These are phyloP conservation scores for Tridacna crocea DNA, from an alignment of 2,888 invertebrate genomes.

Conservation along the genomic window DNA sequence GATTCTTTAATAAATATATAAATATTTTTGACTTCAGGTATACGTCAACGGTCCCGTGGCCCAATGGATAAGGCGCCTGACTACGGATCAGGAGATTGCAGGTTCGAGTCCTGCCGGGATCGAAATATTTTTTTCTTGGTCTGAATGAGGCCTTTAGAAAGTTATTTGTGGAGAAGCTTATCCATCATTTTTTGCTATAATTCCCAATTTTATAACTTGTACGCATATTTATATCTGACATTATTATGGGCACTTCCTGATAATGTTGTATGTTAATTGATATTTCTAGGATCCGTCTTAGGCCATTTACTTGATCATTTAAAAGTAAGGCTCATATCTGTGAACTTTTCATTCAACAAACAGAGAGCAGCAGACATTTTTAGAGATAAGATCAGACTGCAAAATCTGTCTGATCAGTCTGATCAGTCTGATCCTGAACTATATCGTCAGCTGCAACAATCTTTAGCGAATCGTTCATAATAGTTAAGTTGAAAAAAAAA, in stretches of 20 bases:
- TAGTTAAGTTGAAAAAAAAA: too few species aligned
- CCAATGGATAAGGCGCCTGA: conserved; percentile 28
- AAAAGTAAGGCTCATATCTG: too few species aligned
- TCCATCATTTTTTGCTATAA: background rate
- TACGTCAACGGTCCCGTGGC: background rate
- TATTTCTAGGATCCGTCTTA: background rate
- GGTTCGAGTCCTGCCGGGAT: conserved; percentile 29
- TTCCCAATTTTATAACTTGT: background rate
- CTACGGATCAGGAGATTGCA: conserved; percentile 28
- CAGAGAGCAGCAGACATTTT: too few species aligned
- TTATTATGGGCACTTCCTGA: background rate
- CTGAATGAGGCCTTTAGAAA: too few species aligned
- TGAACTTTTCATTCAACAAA: too few species aligned
- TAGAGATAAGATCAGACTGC: too few species aligned
- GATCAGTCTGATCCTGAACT: too few species aligned
- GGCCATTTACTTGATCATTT: too few species aligned
- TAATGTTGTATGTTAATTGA: background rate
- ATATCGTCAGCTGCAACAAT: too few species aligned
- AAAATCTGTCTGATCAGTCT: too few species aligned
- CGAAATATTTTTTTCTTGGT: background rate
- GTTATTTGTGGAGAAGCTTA: too few species aligned
- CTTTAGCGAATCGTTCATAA: too few species aligned
- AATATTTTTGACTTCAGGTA: background rate
- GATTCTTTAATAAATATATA: background rate
- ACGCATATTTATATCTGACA: background rate